Conservation (phyloP, 2,888 invertebrate genomes). For the Lasioglossum villosulum region DNA sequence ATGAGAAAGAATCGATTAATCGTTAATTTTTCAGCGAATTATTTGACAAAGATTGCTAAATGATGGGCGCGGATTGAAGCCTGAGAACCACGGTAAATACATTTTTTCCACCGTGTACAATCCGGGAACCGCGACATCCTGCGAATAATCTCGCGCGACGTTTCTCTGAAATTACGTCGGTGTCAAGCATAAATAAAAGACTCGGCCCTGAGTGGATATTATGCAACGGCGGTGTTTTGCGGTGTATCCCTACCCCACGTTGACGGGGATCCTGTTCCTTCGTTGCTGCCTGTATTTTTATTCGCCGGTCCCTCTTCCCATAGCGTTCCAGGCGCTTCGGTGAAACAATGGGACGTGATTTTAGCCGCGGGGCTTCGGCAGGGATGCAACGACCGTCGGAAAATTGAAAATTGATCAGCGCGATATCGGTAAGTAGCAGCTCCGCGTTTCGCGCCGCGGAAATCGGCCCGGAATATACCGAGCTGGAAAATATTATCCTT, state of each 20-base stretch:
- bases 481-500: not conserved
- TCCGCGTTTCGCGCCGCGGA: not conserved
- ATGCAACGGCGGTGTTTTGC: constrained; percentile 54
- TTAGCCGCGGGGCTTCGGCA: not conserved
- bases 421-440: too few relatives aligned
- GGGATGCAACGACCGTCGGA: constrained; percentile 4
- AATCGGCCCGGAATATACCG: not conserved
- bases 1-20: not conserved
- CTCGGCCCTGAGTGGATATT: constrained; percentile 58
- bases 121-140: constrained; percentile 35
- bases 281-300: constrained; percentile 21
- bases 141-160: constrained; percentile 54
- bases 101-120: constrained; percentile 3
- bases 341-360: constrained; percentile 30
- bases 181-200: constrained; percentile 62
- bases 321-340: not conserved
- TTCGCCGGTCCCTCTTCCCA: not conserved
- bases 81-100: constrained; percentile 10
- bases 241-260: constrained; percentile 30
- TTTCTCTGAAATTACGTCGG: constrained; percentile 61
- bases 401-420: constrained; percentile 6
- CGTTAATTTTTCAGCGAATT: not conserved
- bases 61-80: not conserved
- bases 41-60: not conserved
- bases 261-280: constrained; percentile 27